Evolutionary conservation across 2,113 vertebrate species (phyloP).

Genomic region (Gymnarchus niloticus): DNA sequence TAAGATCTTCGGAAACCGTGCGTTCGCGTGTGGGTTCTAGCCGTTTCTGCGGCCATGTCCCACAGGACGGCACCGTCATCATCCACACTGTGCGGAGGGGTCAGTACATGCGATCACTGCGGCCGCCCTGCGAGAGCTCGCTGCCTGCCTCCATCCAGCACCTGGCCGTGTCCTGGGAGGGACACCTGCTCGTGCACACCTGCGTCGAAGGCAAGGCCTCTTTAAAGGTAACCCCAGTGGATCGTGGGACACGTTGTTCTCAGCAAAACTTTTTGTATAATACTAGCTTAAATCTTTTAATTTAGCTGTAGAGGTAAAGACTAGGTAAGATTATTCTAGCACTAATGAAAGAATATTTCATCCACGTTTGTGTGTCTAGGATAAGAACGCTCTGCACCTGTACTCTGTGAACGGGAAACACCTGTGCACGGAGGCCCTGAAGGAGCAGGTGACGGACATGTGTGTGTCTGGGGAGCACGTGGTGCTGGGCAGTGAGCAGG

Average conservation of each 20-base stretch:
- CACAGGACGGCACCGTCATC: slow-evolving; percentile 87
- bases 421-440: slow-evolving; percentile 75
- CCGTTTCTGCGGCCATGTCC: neutral
- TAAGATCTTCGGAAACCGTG: neutral
- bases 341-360: neutral
- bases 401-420: slow-evolving; percentile 92
- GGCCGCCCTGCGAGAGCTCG: slow-evolving; percentile 82
- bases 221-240: slow-evolving; percentile 72
- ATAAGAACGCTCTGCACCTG: slow-evolving; percentile 88
- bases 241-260: neutral
- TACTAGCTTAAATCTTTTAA: neutral
- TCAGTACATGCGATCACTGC: slow-evolving; percentile 83
- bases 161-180: slow-evolving; percentile 87
- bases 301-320: neutral
- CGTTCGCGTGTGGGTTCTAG: neutral
- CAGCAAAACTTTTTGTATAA: neutral
- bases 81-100: slow-evolving; percentile 80
- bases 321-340: neutral
- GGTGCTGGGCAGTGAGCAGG: slow-evolving; percentile 83
- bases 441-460: slow-evolving; percentile 88
- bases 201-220: slow-evolving; percentile 83
- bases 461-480: slow-evolving; percentile 82
- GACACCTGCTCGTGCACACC: slow-evolving; percentile 83
- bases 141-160: slow-evolving; percentile 76
- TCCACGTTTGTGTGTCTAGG: slow-evolving; percentile 58